Percentiles rank a stretch among this genome's conserved stretches.
These are phyloP conservation scores for Andrena praecox DNA, from an alignment of 2,888 invertebrate genomes.

Conservation along the genomic window DNA sequence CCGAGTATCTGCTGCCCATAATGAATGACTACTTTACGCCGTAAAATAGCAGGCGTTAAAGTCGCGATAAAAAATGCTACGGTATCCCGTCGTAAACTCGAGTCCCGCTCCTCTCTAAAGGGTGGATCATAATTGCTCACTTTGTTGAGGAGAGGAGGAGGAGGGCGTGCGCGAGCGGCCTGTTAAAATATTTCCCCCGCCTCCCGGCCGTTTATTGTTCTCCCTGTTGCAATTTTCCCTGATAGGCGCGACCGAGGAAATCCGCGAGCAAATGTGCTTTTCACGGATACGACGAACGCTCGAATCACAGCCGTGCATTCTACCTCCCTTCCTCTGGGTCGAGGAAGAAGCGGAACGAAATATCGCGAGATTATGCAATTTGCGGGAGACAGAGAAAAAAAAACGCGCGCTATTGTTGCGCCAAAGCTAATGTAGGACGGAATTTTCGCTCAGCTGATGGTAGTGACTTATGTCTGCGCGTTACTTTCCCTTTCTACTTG, in stretches of 20 bases:
- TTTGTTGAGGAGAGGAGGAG: constrained; percentile 37
- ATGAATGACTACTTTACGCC: constrained; percentile 42
- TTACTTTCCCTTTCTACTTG: constrained; percentile 22
- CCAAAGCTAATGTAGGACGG: neutral
- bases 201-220: constrained; percentile 65
- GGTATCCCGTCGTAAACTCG: constrained; percentile 46
- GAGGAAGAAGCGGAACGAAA: constrained; percentile 26
- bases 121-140: constrained; percentile 65
- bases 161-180: constrained; percentile 16
- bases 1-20: constrained; percentile 24
- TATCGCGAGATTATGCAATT: constrained; percentile 61
- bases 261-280: constrained; percentile 59
- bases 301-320: constrained; percentile 58
- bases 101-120: constrained; percentile 37
- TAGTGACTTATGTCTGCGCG: constrained; percentile 7
- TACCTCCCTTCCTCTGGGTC: neutral
- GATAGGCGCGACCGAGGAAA: constrained; percentile 56
- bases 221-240: constrained; percentile 63
- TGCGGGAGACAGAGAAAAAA: constrained; percentile 24
- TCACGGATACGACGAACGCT: constrained; percentile 52
- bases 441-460: constrained; percentile 15
- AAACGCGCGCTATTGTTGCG: constrained; percentile 17
- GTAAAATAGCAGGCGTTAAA: constrained; percentile 43
- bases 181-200: constrained; percentile 68
- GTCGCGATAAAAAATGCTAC: constrained; percentile 49